These are phyloP conservation scores for Ganaspis brasiliensis DNA, from an alignment of 2,888 invertebrate species.

Conservation along the genomic window DNA sequence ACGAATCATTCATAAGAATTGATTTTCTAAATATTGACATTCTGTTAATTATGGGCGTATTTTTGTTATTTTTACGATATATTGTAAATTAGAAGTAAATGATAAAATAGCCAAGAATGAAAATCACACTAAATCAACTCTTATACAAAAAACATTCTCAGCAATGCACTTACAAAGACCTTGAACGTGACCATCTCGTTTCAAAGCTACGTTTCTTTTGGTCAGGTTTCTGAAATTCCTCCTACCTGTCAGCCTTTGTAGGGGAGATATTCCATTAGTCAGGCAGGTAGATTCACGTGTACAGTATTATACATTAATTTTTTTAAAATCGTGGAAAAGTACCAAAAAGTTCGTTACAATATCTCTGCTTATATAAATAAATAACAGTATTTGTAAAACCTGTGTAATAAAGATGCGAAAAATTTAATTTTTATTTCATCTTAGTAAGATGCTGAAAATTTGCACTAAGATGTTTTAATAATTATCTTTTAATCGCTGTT, in stretches of 20 bases:
- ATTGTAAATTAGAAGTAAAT: neutral
- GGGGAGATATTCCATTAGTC: conserved; percentile 41
- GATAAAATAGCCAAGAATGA: conserved; percentile 11
- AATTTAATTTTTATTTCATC: neutral
- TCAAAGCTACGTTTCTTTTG: conserved; percentile 42
- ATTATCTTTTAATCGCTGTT: neutral
- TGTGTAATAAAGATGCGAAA: neutral
- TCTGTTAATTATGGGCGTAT: too few species aligned
- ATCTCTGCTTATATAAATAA: too few species aligned
- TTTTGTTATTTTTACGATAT: neutral
- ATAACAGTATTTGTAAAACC: neutral
- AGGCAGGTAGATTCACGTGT: conserved; percentile 21
- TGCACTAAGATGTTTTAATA: neutral
- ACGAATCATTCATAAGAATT: too few species aligned
- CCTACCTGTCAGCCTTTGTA: conserved; percentile 44
- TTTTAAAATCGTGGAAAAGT: neutral
- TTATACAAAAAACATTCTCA: conserved; percentile 33
- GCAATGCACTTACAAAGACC: conserved; percentile 39
- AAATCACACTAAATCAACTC: conserved; percentile 14
- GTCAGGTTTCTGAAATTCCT: conserved; percentile 44
- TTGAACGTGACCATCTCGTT: conserved; percentile 41
- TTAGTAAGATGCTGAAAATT: neutral
- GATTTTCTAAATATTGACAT: neutral
- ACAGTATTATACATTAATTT: conserved; percentile 30
- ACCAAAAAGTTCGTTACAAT: neutral